Evolutionary conservation across 2,888 invertebrate species (phyloP).

Genomic region (Yponomeuta malinellus): DNA sequence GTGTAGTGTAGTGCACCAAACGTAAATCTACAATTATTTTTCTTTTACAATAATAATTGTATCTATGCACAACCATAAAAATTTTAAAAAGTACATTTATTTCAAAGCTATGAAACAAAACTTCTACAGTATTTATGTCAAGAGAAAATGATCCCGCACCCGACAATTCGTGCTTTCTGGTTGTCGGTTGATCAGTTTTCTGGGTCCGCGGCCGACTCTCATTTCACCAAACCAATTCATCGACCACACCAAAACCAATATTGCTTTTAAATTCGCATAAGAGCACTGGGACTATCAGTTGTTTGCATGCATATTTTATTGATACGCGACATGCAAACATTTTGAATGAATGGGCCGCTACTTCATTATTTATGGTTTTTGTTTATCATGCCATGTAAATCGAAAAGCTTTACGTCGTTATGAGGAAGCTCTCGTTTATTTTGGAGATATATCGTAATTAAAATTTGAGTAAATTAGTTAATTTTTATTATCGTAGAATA

Average conservation of each 20-base stretch:
- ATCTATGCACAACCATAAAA: too few species aligned
- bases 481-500: too few species aligned
- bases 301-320: constrained; percentile 6
- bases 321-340: neutral
- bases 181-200: neutral
- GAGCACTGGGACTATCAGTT: neutral
- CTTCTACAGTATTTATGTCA: too few species aligned
- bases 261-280: constrained; percentile 35
- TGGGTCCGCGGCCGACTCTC: constrained; percentile 32
- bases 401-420: neutral
- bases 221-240: constrained; percentile 51
- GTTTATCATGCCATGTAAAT: neutral
- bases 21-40: too few species aligned
- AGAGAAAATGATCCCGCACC: too few species aligned
- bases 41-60: too few species aligned
- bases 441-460: neutral
- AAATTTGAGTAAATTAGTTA: too few species aligned
- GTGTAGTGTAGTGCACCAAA: too few species aligned
- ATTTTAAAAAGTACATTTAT: too few species aligned
- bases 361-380: constrained; percentile 1
- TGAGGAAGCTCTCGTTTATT: too few species aligned
- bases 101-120: too few species aligned
- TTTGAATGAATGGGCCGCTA: neutral
- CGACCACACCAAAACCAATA: constrained; percentile 52
- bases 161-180: neutral